These are phyloP conservation scores for Alectoris magna DNA, from an alignment of 2,797 vertebrate genomes.

Conservation along the genomic window DNA sequence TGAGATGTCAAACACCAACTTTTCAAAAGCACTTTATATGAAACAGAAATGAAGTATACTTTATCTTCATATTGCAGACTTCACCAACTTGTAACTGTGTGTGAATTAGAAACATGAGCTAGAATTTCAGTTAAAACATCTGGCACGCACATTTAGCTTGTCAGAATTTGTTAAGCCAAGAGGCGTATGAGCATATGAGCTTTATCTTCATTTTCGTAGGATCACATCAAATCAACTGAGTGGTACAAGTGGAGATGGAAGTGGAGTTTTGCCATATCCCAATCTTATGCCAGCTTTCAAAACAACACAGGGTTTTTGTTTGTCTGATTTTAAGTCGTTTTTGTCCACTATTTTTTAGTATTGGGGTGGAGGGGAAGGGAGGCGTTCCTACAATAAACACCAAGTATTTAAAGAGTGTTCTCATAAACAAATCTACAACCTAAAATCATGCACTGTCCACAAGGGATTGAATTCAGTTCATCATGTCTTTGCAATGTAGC, in stretches of 20 bases:
- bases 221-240: background rate
- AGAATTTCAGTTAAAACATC: background rate
- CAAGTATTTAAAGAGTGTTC: too few species aligned
- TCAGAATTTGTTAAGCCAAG: background rate
- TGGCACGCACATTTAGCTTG: background rate
- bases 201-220: background rate
- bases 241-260: background rate
- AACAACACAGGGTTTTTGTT: background rate
- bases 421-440: background rate
- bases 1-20: background rate
- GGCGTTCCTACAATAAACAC: background rate
- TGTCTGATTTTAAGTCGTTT: background rate
- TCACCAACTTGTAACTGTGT: background rate
- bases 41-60: background rate
- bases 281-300: background rate
- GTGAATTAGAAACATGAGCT: background rate
- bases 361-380: too few species aligned
- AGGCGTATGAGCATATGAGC: background rate
- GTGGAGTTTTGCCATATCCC: background rate
- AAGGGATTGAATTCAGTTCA: background rate
- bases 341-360: accelerated
- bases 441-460: background rate
- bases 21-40: background rate
- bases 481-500: background rate
- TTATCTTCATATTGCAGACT: background rate